Conservation (phyloP, 2,888 invertebrate species). For the Tigriopus californicus region DNA sequence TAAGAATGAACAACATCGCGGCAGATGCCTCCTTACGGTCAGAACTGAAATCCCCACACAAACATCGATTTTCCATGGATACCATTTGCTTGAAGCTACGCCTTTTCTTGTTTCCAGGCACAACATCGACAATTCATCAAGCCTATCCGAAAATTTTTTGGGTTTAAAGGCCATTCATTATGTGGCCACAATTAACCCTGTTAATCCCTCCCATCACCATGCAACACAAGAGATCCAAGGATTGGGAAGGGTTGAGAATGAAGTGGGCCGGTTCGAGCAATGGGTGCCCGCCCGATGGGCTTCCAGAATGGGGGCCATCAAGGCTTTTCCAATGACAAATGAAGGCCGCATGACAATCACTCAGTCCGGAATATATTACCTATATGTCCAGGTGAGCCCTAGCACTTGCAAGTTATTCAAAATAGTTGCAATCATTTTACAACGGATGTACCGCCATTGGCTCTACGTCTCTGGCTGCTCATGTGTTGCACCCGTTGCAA, state of each 20-base stretch:
- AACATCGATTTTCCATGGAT: no score
- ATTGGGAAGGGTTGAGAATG: neutral
- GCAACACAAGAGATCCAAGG: neutral
- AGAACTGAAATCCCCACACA: no score
- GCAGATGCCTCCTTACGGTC: no score
- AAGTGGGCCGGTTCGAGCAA: neutral
- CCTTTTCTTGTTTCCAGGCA: no score
- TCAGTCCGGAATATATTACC: constrained; percentile 5
- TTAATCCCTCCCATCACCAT: neutral
- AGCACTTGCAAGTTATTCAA: neutral
- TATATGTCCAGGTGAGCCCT: constrained; percentile 9
- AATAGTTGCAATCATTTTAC: no score
- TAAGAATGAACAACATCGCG: no score
- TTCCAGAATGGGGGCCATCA: neutral
- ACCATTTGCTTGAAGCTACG: no score
- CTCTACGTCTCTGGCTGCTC: no score
- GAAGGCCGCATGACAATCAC: neutral
- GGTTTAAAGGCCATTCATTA: constrained; percentile 8
- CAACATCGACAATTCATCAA: neutral
- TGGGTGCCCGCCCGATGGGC: constrained; percentile 2
- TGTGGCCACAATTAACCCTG: neutral
- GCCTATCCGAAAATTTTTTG: neutral
- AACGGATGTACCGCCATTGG: no score
- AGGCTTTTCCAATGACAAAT: neutral
- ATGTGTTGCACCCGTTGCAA: no score